Percentiles rank a stretch among this genome's conserved stretches.
phyloP scores from a whole-genome alignment of 2,113 vertebrate genomes.

The Calyptommatus sinebrachiatus region DNA sequence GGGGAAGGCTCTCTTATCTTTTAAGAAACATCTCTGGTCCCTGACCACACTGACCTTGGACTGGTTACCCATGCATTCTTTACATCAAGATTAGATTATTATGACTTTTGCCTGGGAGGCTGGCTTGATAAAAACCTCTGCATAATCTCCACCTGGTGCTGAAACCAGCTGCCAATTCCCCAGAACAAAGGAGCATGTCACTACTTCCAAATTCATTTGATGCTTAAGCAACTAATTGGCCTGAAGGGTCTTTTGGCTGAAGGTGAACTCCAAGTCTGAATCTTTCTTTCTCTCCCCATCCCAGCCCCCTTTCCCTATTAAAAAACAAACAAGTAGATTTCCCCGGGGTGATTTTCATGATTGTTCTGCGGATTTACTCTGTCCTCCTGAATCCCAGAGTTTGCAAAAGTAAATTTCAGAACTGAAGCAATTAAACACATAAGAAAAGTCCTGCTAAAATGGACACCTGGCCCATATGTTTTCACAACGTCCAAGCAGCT shows the following conservation, averaged over 20 bases:
- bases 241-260: conserved; percentile 21
- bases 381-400: not conserved
- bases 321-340: not conserved
- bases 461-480: too few species aligned
- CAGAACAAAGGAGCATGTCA: conserved; percentile 51
- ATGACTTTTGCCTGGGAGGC: conserved; percentile 48
- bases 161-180: conserved; percentile 45
- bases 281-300: rapidly evolving
- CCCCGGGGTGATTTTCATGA: too few species aligned
- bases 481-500: too few species aligned
- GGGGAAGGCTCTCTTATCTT: conserved; percentile 46
- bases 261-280: conserved; percentile 19
- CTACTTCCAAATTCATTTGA: conserved; percentile 47
- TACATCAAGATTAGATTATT: conserved; percentile 67
- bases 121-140: conserved; percentile 51
- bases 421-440: not conserved
- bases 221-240: conserved; percentile 51
- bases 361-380: not conserved
- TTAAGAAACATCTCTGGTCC: conserved; percentile 47
- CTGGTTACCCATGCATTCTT: conserved; percentile 55
- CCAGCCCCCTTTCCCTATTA: not conserved
- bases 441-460: too few species aligned
- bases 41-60: conserved; percentile 56
- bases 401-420: not conserved
- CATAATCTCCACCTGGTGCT: conserved; percentile 57